Evolutionary conservation across 2,797 vertebrate genomes (phyloP), one percentile per base, ranked within the genome.

Genomic region (Platyrinchus mystaceus): DNA sequence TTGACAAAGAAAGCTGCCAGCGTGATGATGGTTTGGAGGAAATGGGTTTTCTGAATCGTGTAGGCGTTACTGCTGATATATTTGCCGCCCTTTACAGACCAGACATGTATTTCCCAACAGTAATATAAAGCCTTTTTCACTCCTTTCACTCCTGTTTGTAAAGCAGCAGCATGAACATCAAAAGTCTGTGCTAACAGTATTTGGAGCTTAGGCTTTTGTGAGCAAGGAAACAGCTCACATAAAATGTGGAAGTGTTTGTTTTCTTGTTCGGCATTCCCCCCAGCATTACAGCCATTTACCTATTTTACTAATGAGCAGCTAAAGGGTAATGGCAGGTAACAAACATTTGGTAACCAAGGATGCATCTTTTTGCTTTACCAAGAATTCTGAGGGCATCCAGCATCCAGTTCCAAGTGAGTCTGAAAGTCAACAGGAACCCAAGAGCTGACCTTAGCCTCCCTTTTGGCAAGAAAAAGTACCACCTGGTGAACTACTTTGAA

Each of bases 361-460:
- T 56, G 12, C 23, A 41, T 37, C 74, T 59, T 89, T 39, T 83
- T 90, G 34, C 67, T 84, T 79, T 60, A 28, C 37, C 55, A 15
- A 26, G 55, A 66, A 36, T 26, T 78, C 4, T 17, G 47, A 53
- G 27, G 43, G 14, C 43, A 64, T 60, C 27, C 37, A 59, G 37
- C 49, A 39, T 46, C 52, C 52, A 41, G 28, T 53, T 91, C 37
- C 39, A 62, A 36, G 46, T 39, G 49, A 86, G 22, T 64, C 50
- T 78, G 66, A 55, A 84, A 70, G 73, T 93, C 92, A 95, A 94
- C 81, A 93, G 87, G 89, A 95, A 83, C 73, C 50, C 43, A 71
- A 36, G 39, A 58, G 55, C 74, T 62, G n/a, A 41, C n/a, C 18
- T 93, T 69, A 28, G 43, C 50, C 70, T 82, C 86, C 43, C 22